phyloP scores from a whole-genome alignment of 2,888 invertebrate species.

The Cylloceria caligata region DNA sequence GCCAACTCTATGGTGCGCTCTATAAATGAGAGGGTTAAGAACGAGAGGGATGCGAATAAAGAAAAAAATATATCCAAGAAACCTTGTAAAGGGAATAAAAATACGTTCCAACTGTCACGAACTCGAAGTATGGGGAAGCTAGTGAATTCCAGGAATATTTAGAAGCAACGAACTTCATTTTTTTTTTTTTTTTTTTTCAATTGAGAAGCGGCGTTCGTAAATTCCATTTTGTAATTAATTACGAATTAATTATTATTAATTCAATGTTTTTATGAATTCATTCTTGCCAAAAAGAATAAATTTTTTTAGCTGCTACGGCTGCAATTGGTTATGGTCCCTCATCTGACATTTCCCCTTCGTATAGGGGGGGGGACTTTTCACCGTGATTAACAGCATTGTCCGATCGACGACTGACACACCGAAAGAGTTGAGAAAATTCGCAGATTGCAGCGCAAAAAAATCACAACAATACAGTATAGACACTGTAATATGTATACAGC shows the following conservation, averaged over 20 bases:
- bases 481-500: conserved; percentile 3
- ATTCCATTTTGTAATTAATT: too few species aligned
- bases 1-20: conserved; percentile 21
- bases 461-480: conserved; percentile 16
- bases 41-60: conserved; percentile 40
- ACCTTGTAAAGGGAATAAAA: conserved; percentile 56
- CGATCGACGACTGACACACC: neutral
- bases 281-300: too few species aligned
- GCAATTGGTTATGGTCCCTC: too few species aligned
- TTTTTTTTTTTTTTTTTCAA: neutral
- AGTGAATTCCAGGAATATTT: conserved; percentile 20
- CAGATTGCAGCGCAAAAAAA: conserved; percentile 30
- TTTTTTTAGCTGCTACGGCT: too few species aligned
- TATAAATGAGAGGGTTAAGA: conserved; percentile 59
- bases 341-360: too few species aligned
- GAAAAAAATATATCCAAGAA: conserved; percentile 58
- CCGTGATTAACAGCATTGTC: conserved; percentile 2
- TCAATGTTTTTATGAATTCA: too few species aligned
- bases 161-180: neutral
- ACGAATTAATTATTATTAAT: too few species aligned
- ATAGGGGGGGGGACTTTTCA: neutral
- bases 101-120: conserved; percentile 12
- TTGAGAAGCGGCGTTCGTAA: too few species aligned
- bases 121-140: conserved; percentile 43
- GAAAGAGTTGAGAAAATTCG: neutral